phyloP scores from a whole-genome alignment of 2,113 vertebrate species.

The Hyaena hyaena region DNA sequence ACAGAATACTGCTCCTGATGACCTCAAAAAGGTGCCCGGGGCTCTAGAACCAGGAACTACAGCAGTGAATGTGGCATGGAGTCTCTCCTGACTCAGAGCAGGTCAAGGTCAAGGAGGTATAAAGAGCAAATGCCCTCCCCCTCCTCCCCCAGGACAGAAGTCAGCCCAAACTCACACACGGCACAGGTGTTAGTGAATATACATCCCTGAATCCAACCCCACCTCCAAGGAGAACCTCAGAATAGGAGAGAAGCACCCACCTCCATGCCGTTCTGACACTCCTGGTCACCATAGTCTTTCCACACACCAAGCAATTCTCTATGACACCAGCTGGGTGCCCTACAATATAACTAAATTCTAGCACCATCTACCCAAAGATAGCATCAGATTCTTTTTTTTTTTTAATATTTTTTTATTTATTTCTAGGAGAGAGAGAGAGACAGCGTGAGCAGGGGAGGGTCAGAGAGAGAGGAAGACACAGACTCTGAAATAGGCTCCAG shows the following conservation, averaged over 20 bases:
- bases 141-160: neutral
- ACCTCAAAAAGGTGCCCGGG: neutral
- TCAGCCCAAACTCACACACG: conserved; percentile 15
- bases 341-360: neutral
- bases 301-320: neutral
- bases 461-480: no score
- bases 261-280: neutral
- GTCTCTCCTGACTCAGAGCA: neutral
- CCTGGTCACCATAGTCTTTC: neutral
- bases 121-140: neutral
- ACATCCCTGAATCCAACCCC: conserved; percentile 8
- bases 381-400: neutral
- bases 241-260: conserved; percentile 67
- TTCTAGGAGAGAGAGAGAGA: no score
- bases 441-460: no score
- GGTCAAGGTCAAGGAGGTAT: neutral
- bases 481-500: no score
- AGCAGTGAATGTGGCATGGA: rapidly evolving
- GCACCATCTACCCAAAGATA: neutral
- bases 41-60: neutral
- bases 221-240: conserved; percentile 37
- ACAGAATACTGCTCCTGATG: neutral
- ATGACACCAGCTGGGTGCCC: neutral
- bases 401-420: no score
- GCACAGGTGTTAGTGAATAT: neutral